Base-by-base conservation (phyloP, 2,113 vertebrate genomes). In the Cranoglanis bouderius region DNA sequence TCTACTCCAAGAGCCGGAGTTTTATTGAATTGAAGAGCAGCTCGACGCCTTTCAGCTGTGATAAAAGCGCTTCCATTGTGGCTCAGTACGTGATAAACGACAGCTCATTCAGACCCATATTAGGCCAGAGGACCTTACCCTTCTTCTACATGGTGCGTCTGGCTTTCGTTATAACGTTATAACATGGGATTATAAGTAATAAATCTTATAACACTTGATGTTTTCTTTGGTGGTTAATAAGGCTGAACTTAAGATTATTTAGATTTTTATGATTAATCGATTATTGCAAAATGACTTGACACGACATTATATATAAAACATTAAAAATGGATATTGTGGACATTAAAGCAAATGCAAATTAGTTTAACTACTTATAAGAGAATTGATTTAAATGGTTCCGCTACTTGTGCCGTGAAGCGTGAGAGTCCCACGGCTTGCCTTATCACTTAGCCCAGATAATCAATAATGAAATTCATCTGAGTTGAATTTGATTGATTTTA, bases 1-100 rank as follows among this genome's bases (percentile, higher is more conserved):
- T 95, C 86, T 93, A 94, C 91, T 96, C 96, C 85, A 94, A 93
- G 89, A 96, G 95, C 88, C 92, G 63, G 0, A 96, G 95, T 75
- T 96, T 94, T 49, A 6, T 96, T 90, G 93, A 90, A 89, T 85
- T 96, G 72, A 89, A 86, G 89, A 86, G 87, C 35, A n/a, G 63
- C 38, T 83, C n/a, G 1, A 46, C 21, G 0, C 84, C 38, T 29
- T 57, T 96, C 26, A 19, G 93, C 80, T 96, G 96, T 70, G 80
- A 90, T 40, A 61, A 16, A 21, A 88, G 91, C 0, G 91, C 89
- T 0, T 4, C 53, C 0, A 86, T 95, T 35, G 55, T 1, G 3
- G 95, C 90, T 53, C 84, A 90, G 51, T 96, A 95, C 93, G 92
- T 95, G 91, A 93, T 96, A 85, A 92, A 93, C 29, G 93, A 94